Evolutionary conservation across 30 jellyfish, hydroid and myxozoan genomes (phyloP), one percentile per base, ranked within the genome.

Genomic region (Catostylus mosaicus): DNA sequence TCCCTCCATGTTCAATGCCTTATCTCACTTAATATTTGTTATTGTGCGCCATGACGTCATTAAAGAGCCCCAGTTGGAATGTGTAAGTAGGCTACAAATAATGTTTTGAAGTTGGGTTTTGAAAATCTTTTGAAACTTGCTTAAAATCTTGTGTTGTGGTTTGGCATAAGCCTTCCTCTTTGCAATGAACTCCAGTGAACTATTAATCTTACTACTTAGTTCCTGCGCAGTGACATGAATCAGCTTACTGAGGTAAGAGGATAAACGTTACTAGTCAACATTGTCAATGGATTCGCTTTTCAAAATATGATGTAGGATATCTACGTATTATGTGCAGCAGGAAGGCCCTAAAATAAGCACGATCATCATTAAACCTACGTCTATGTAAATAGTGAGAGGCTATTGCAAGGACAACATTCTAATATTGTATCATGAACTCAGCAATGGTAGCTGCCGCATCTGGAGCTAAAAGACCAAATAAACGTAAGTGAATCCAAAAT

Each of bases 361-460:
- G 38, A 7, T 6, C 56, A 16, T 43, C 56, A 16, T 16, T 43
- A 43, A 16, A n/a, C n/a, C n/a, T n/a, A n/a, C n/a, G n/a, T n/a
- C n/a, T n/a, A n/a, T n/a, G n/a, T n/a, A n/a, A n/a, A n/a, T n/a
- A n/a, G n/a, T n/a, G n/a, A n/a, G n/a, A n/a, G n/a, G n/a, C n/a
- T 43, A 43, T 16, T 43, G 56, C 56, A 43, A 16, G 16, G 12
- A 43, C 16, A 43, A 16, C 12, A 8, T 16, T 6, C 56, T 16
- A 6, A 3, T 4, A 48, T 23, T 16, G 16, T 30, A 54, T 24
- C 26, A 80, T 80, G 90, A 80, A 80, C 54, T 50, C 90, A 19
- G 82, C 90, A n/a, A 37, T 80, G 83, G 90, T 66, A 9, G 90
- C 90, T 11, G 90, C 90, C 7, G 90, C 77, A 10, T 23, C 90